Conservation (phyloP, 2,888 invertebrate genomes). For the Yponomeuta cagnagella region DNA sequence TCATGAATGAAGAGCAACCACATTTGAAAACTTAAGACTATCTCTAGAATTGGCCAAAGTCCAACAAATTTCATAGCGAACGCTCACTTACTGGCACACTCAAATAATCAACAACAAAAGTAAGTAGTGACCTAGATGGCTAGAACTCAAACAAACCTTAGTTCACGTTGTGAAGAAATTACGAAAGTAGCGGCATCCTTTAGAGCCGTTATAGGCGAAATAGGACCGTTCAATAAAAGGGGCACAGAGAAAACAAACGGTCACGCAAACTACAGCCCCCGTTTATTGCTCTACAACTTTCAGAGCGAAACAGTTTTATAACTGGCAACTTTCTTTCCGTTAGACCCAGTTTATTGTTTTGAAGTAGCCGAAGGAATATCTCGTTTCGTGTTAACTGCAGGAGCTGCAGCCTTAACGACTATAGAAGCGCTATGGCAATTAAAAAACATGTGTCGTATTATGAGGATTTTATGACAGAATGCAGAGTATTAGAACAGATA, state of each 20-base stretch:
- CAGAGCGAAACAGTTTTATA: conserved; percentile 45
- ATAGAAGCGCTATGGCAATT: not conserved
- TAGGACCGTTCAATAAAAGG: not conserved
- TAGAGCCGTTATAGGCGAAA: not conserved
- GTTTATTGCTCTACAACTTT: conserved; percentile 20
- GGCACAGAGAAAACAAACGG: not conserved
- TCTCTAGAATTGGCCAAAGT: too few relatives aligned
- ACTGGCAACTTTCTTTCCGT: conserved; percentile 63
- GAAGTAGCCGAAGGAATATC: conserved; percentile 46
- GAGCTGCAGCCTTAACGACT: not conserved
- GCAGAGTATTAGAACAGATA: too few relatives aligned
- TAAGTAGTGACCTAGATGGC: too few relatives aligned
- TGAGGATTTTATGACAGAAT: not conserved
- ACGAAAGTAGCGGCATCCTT: not conserved
- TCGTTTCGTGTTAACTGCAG: conserved; percentile 32
- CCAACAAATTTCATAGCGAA: too few relatives aligned
- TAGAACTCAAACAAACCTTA: not conserved
- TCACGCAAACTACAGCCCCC: not conserved
- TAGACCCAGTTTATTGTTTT: conserved; percentile 54
- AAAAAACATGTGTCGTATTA: not conserved
- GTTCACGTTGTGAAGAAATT: not conserved
- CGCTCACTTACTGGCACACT: too few relatives aligned
- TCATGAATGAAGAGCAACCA: too few relatives aligned
- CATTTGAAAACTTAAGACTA: too few relatives aligned
- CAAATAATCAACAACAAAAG: too few relatives aligned